A percentile compares a stretch with the other conserved stretches of the same genome.
Evolutionary conservation across 1,140 invertebrate species (phyloP).

Genomic region (Macrocentrus cingulum): DNA sequence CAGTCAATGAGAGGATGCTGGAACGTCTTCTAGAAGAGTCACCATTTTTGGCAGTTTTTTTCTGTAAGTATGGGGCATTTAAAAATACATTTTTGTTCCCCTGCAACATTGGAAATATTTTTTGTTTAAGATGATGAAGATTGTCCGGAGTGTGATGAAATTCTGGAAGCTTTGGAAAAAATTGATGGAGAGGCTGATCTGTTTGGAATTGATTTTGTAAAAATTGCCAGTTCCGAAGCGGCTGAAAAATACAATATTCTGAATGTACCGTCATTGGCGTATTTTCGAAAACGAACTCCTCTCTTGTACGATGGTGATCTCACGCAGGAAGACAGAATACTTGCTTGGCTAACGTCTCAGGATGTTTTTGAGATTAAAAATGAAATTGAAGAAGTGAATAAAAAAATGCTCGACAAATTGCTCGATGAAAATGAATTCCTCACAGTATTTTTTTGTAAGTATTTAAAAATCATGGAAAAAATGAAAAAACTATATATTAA

Average conservation of each 20-base stretch:
- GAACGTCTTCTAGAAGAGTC: conserved; percentile 85
- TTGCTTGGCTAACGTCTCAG: conserved; percentile 89
- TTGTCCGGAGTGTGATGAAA: conserved; percentile 86
- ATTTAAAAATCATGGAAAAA: not conserved
- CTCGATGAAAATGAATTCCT: conserved; percentile 93
- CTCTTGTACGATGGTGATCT: conserved; percentile 91
- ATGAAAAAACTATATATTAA: not conserved
- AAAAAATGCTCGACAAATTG: conserved; percentile 92
- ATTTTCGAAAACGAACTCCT: conserved; percentile 85
- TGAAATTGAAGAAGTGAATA: conserved; percentile 94
- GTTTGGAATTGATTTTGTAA: conserved; percentile 93
- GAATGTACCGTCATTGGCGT: conserved; percentile 83
- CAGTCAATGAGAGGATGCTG: conserved; percentile 88
- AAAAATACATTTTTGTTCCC: conserved; percentile 11
- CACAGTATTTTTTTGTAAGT: conserved; percentile 93
- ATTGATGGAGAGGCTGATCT: conserved; percentile 93
- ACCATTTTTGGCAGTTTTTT: conserved; percentile 87
- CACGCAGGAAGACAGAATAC: conserved; percentile 80
- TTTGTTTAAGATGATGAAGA: conserved; percentile 79
- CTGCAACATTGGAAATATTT: not conserved
- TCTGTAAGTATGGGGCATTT: conserved; percentile 77
- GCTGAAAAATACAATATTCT: conserved; percentile 80
- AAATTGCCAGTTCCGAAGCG: conserved; percentile 82
- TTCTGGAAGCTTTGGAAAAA: conserved; percentile 84
- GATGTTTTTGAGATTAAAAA: conserved; percentile 95